phyloP scores from a whole-genome alignment of 2,113 vertebrate genomes.

The Oncorhynchus nerka region DNA sequence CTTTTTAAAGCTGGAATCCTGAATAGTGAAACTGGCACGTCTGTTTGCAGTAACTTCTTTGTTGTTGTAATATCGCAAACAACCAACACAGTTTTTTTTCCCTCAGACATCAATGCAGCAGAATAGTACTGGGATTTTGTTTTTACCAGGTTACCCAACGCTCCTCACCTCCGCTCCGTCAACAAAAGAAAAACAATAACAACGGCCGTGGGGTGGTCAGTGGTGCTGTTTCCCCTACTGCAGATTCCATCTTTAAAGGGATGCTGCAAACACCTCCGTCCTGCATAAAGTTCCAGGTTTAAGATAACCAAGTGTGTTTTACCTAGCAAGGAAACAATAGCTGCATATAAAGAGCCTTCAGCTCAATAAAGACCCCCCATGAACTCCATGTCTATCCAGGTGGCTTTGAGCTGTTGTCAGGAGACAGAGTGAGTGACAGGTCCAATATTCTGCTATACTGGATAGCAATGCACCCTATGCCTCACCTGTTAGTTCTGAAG shows the following conservation, averaged over 20 bases:
- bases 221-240: no score
- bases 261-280: neutral
- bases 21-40: no score
- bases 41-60: no score
- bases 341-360: neutral
- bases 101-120: no score
- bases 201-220: no score
- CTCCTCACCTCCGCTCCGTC: no score
- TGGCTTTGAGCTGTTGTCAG: neutral
- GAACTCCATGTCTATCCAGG: neutral
- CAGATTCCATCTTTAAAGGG: neutral
- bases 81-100: no score
- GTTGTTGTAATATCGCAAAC: no score
- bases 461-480: neutral
- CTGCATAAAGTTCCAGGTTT: neutral
- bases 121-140: no score
- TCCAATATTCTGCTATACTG: neutral
- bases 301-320: neutral
- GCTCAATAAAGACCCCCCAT: neutral
- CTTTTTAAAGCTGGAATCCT: no score
- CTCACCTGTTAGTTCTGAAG: neutral
- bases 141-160: no score
- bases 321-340: neutral
- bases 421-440: neutral
- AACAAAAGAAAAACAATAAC: no score